These are phyloP conservation scores for Apotomis turbidana DNA, from an alignment of 2,888 invertebrate genomes.

Conservation along the genomic window DNA sequence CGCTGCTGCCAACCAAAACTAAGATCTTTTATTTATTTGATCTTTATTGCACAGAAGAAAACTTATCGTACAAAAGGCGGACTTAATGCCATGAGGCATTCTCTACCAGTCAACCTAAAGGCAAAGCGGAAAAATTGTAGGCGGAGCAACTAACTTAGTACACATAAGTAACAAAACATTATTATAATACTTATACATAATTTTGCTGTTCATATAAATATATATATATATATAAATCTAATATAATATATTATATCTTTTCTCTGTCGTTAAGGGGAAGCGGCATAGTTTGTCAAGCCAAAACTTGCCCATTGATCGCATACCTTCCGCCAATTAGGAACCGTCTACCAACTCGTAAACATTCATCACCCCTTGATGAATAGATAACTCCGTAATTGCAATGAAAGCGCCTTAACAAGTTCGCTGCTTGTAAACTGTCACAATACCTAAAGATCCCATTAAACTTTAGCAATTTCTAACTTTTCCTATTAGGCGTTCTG, in stretches of 20 bases:
- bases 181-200: no score
- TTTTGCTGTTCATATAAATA: no score
- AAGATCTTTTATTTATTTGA: no score
- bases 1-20: no score
- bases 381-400: conserved; percentile 62
- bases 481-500: conserved; percentile 74
- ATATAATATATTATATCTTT: background rate
- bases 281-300: background rate
- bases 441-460: conserved; percentile 77
- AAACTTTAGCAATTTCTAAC: conserved; percentile 77
- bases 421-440: conserved; percentile 72
- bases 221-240: no score
- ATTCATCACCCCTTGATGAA: conserved; percentile 46
- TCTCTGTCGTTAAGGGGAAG: background rate
- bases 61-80: no score
- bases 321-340: conserved; percentile 13
- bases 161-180: no score
- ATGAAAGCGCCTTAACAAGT: conserved; percentile 65
- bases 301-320: conserved; percentile 26
- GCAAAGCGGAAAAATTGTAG: no score
- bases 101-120: no score
- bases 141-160: no score
- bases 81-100: no score
- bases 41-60: no score
- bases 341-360: conserved; percentile 22